Percentiles rank a stretch among this genome's conserved stretches.
phyloP scores from a whole-genome alignment of 2,113 vertebrate species.

The Albula goreensis region DNA sequence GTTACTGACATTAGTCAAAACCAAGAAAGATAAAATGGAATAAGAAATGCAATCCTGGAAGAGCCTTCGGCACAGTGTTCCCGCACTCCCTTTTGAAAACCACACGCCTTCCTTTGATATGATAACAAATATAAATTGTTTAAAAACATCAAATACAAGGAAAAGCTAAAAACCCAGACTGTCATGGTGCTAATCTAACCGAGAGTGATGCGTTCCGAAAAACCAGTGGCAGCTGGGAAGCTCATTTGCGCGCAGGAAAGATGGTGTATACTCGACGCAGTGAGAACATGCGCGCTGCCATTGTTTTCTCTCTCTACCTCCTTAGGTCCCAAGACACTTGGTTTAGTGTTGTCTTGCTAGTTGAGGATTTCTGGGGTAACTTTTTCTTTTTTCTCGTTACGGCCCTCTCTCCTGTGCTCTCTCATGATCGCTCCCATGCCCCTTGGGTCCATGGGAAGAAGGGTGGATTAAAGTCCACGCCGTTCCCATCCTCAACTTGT shows the following conservation, averaged over 20 bases:
- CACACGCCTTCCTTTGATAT: conserved; percentile 94
- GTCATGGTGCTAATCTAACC: conserved; percentile 84
- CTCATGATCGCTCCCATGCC: conserved; percentile 13
- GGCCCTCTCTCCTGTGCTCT: not conserved
- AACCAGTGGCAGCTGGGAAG: conserved; percentile 76
- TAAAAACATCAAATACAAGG: conserved; percentile 90
- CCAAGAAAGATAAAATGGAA: conserved; percentile 98
- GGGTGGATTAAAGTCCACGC: conserved; percentile 34
- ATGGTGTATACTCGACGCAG: conserved; percentile 69
- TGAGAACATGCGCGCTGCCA: not conserved
- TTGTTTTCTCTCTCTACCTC: conserved; percentile 1
- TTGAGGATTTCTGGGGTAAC: not conserved
- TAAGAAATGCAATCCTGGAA: conserved; percentile 88
- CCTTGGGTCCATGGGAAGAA: conserved; percentile 44
- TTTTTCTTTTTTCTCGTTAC: not conserved
- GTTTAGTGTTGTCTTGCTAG: not conserved
- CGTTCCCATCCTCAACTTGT: conserved; percentile 52
- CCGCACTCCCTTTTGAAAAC: conserved; percentile 89
- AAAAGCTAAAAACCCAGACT: conserved; percentile 70
- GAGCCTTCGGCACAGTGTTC: conserved; percentile 85
- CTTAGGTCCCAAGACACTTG: not conserved
- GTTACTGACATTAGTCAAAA: conserved; percentile 99
- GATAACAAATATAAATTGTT: conserved; percentile 99
- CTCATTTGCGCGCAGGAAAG: conserved; percentile 54
- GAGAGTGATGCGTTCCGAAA: conserved; percentile 79